A percentile compares a stretch with the other conserved stretches of the same genome.
These are phyloP conservation scores for Trididemnum clinides DNA, from an alignment of 23 tunicate genomes.

Conservation along the genomic window DNA sequence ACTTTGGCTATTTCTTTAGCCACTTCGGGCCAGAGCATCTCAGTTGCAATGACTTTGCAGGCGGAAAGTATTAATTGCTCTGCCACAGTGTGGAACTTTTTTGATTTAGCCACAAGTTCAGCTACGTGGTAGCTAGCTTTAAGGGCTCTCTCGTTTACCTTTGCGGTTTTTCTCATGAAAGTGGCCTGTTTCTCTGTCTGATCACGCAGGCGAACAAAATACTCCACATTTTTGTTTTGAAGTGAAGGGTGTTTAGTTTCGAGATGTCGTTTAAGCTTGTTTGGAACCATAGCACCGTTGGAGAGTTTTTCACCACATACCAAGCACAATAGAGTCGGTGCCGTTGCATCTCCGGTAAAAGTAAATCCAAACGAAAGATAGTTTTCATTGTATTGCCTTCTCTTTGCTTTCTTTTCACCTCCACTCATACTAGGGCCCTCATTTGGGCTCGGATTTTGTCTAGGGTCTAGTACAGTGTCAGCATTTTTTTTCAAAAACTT, in stretches of 20 bases:
- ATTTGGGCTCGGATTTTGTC: conserved; percentile 33
- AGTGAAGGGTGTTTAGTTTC: conserved; percentile 55
- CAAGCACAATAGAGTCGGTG: conserved; percentile 51
- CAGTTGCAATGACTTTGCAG: conserved; percentile 45
- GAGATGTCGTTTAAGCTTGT: conserved; percentile 42
- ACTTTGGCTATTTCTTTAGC: conserved; percentile 45
- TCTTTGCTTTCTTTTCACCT: conserved; percentile 38
- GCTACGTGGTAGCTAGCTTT: conserved; percentile 40
- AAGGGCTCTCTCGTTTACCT: conserved; percentile 14
- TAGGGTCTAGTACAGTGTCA: conserved; percentile 27
- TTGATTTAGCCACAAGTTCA: conserved; percentile 57
- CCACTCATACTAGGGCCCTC: conserved; percentile 39
- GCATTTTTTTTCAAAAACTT: conserved; percentile 44
- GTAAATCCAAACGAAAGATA: conserved; percentile 54
- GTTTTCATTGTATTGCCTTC: conserved; percentile 48
- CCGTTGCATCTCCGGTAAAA: conserved; percentile 36
- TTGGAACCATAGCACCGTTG: conserved; percentile 55
- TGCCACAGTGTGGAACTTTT: conserved; percentile 49
- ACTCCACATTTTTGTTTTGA: conserved; percentile 34
- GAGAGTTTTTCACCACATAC: conserved; percentile 41
- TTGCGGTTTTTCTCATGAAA: conserved; percentile 46
- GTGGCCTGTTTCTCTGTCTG: conserved; percentile 25
- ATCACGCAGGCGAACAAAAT: conserved; percentile 50
- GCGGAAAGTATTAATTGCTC: conserved; percentile 48
- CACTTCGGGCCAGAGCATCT: conserved; percentile 46